Evolutionary conservation across 2,797 vertebrate genomes (phyloP), one percentile per base, ranked within the genome.

Genomic region (Acropternis orthonyx): DNA sequence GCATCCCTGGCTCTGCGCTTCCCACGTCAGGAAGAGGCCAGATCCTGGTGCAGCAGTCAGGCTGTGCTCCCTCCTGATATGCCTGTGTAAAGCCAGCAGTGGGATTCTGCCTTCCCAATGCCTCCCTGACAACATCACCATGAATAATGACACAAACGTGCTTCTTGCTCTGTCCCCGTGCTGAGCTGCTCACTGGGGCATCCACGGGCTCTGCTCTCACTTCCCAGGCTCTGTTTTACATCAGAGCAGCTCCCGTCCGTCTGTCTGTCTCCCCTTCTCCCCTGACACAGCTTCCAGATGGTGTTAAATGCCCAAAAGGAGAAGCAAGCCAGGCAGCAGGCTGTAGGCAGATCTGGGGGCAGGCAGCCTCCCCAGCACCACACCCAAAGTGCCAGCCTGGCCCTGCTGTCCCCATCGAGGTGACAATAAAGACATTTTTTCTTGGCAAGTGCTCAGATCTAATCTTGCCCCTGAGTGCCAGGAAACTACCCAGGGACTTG

Each of bases 401-500:
- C 24, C 41, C 65, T 15, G 17, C 2, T 37, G 7, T 90, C 85
- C 48, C 56, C 78, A 85, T 49, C 1, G n/a, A 92, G 88, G 95
- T 96, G 96, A 91, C 95, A 93, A 95, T 75, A 91, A 93, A 67
- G 77, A 65, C 88, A 44, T 76, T 77, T 88, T 81, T 43, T 49
- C 44, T 39, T 95, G 80, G 74, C 66, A 95, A 78, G 62, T 65
- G 37, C 72, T 46, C 39, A 51, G 69, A 69, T 46, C 62, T 78
- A 63, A 77, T 92, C 62, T 72, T 69, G 74, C 19, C 66, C 52
- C 61, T 1, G 15, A 82, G 71, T 46, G 87, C 76, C 90, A 94
- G 92, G 86, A 94, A 96, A 63, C 56, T 82, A 80, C 88, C 89
- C 61, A 75, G 51, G 44, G 63, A 46, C 30, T 74, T 2, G 6